A percentile compares a stretch with the other conserved stretches of the same genome.
These are phyloP conservation scores for Phoeniculus purpureus DNA, from an alignment of 2,797 vertebrate genomes.

Conservation along the genomic window DNA sequence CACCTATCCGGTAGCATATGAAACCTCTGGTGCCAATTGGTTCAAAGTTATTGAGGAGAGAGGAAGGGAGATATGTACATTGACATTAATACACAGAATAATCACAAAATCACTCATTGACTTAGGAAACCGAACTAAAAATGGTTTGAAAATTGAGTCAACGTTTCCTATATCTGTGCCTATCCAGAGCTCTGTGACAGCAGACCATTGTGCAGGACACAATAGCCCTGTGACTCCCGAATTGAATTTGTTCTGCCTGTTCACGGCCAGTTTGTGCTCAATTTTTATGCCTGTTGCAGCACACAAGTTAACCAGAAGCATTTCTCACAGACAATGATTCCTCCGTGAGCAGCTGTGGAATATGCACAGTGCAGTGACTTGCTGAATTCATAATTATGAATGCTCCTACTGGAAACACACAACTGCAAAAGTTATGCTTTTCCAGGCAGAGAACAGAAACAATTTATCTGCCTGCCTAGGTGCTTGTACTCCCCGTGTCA, in stretches of 20 bases:
- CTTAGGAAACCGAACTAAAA: slow-evolving; percentile 1
- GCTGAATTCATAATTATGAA: slow-evolving; percentile 56
- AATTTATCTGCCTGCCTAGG: slow-evolving; percentile 35
- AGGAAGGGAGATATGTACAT: background rate
- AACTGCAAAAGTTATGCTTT: slow-evolving; percentile 53
- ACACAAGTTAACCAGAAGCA: slow-evolving; percentile 12
- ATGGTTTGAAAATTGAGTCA: slow-evolving; percentile 9
- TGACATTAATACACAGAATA: background rate
- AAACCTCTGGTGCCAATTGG: slow-evolving; percentile 4
- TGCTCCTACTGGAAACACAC: slow-evolving; percentile 29
- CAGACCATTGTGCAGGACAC: background rate
- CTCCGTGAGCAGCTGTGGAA: slow-evolving; percentile 40
- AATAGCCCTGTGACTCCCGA: background rate
- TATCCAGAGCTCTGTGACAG: background rate
- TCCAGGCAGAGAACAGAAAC: slow-evolving; percentile 38
- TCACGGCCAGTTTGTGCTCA: slow-evolving; percentile 51
- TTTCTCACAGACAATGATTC: slow-evolving; percentile 62
- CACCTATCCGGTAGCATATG: background rate
- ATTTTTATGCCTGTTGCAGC: slow-evolving; percentile 54
- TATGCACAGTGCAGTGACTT: slow-evolving; percentile 12
- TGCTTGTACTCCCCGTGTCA: background rate
- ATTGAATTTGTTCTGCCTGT: slow-evolving; percentile 61
- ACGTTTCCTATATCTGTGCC: background rate
- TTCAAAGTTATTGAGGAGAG: background rate
- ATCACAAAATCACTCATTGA: background rate